phyloP scores from a whole-genome alignment of 2,888 invertebrate species.

The Tetramorium bicarinatum region DNA sequence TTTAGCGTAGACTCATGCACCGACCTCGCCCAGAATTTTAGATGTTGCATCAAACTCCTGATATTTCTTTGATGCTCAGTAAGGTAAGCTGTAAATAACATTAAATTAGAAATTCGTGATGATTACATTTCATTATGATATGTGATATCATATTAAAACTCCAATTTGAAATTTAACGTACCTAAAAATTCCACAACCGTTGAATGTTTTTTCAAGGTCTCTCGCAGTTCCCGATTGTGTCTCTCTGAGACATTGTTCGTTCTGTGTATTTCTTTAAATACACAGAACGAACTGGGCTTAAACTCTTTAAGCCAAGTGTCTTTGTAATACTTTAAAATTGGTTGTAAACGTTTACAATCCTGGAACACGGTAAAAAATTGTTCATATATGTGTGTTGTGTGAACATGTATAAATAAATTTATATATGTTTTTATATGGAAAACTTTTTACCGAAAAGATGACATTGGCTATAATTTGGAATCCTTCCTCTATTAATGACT shows the following conservation, averaged over 20 bases:
- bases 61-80: background rate
- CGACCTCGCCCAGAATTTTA: background rate
- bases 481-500: too few relatives aligned
- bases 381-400: too few relatives aligned
- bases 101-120: too few relatives aligned
- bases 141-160: too few relatives aligned
- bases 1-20: too few relatives aligned
- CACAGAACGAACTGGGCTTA: background rate
- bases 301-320: background rate
- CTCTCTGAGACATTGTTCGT: conserved; percentile 2
- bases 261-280: background rate
- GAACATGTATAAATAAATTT: too few relatives aligned
- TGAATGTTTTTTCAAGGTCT: background rate
- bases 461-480: too few relatives aligned
- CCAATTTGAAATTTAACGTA: too few relatives aligned
- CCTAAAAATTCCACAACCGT: conserved; percentile 4
- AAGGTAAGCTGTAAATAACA: conserved; percentile 8
- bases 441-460: too few relatives aligned
- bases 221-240: background rate
- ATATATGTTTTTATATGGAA: too few relatives aligned
- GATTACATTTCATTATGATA: too few relatives aligned
- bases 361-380: background rate
- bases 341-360: background rate
- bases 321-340: background rate
- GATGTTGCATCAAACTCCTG: background rate